Conservation (phyloP, 35 echinoderm and acorn worm genomes). For the Ophioderma brevispina region DNA sequence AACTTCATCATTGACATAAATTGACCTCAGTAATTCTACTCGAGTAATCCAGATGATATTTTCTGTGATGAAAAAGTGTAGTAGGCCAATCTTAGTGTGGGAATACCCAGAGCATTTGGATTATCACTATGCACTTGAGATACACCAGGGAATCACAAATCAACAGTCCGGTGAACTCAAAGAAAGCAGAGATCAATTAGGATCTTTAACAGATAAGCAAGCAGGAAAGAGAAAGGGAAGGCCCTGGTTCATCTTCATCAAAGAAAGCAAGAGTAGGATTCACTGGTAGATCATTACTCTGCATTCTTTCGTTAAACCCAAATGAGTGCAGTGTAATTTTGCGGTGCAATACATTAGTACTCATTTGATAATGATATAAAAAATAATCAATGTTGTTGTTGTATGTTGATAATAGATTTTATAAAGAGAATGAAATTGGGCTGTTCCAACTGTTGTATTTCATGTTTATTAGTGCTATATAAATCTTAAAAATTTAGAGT, state of each 20-base stretch:
- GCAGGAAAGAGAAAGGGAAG: slow-evolving; percentile 58
- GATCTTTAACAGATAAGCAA: neutral
- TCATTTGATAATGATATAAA: too few species aligned
- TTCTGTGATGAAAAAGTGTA: slow-evolving; percentile 86
- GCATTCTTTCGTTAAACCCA: slow-evolving; percentile 72
- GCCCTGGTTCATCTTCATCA: slow-evolving; percentile 19
- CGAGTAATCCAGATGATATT: slow-evolving; percentile 50
- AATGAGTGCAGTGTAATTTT: slow-evolving; percentile 38
- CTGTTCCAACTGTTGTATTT: too few species aligned
- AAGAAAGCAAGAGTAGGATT: slow-evolving; percentile 66
- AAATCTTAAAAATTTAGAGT: too few species aligned
- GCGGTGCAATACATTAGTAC: too few species aligned
- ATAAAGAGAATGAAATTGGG: too few species aligned
- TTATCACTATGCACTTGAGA: slow-evolving; percentile 82
- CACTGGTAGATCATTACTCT: slow-evolving; percentile 33
- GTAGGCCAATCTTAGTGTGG: slow-evolving; percentile 64
- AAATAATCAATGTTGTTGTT: too few species aligned
- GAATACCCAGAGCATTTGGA: slow-evolving; percentile 93
- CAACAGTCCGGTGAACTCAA: neutral
- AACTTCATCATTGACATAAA: too few species aligned
- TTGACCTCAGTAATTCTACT: too few species aligned
- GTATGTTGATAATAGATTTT: too few species aligned
- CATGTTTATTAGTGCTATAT: too few species aligned
- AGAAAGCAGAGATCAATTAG: neutral
- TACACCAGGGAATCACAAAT: slow-evolving; percentile 61